phyloP scores from a whole-genome alignment of 2,113 vertebrate species.

The Gymnarchus niloticus region DNA sequence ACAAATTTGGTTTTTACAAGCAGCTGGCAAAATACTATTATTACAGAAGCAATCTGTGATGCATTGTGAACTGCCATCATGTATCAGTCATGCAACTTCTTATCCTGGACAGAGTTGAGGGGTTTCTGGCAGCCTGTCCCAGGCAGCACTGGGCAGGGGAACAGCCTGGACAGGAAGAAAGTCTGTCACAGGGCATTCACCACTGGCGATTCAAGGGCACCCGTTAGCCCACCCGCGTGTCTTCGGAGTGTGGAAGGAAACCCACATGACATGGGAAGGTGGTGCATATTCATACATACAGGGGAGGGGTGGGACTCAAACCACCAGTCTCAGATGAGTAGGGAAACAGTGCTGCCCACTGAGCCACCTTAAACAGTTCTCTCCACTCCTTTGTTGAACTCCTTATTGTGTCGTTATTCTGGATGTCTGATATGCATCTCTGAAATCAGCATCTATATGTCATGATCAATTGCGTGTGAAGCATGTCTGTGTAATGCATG shows the following conservation, averaged over 20 bases:
- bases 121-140: not conserved
- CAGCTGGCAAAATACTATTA: not conserved
- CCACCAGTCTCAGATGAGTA: no score
- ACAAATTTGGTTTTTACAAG: not conserved
- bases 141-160: not conserved
- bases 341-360: no score
- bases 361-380: no score
- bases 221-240: not conserved
- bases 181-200: not conserved
- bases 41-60: not conserved
- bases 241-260: not conserved
- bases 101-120: not conserved
- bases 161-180: not conserved
- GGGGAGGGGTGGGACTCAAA: no score
- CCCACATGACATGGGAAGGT: not conserved
- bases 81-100: not conserved
- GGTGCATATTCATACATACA: no score
- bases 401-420: no score
- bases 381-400: no score
- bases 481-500: no score
- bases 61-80: not conserved
- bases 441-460: no score
- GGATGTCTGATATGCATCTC: no score
- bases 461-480: no score
- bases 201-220: not conserved